Percentiles rank a stretch among this genome's conserved stretches.
Evolutionary conservation across 2,113 vertebrate species (phyloP).

Genomic region (Synodontis membranacea): DNA sequence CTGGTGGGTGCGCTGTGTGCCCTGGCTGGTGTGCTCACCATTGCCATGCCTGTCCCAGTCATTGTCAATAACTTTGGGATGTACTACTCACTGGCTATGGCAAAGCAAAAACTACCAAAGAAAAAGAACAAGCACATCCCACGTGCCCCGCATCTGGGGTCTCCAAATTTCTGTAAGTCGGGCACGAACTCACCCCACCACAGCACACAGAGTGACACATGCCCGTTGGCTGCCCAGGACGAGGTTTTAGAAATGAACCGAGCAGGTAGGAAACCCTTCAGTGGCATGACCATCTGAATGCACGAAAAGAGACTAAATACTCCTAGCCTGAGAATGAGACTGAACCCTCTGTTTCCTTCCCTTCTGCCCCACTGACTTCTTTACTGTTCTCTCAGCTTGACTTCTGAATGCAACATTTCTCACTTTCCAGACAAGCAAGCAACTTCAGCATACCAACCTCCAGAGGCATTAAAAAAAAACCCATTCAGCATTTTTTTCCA

Average conservation of each 20-base stretch:
- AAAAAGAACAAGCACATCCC: slow-evolving; percentile 96
- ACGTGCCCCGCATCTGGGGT: slow-evolving; percentile 86
- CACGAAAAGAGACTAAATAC: slow-evolving; percentile 40
- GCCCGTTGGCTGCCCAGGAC: slow-evolving; percentile 81
- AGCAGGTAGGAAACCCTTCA: slow-evolving; percentile 92
- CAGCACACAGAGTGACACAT: slow-evolving; percentile 91
- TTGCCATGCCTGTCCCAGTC: slow-evolving; percentile 91
- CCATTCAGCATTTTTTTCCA: slow-evolving; percentile 35
- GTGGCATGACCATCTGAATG: slow-evolving; percentile 75
- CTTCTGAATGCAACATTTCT: slow-evolving; percentile 44
- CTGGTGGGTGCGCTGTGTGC: slow-evolving; percentile 88
- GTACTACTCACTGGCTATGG: slow-evolving; percentile 95
- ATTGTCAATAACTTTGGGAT: slow-evolving; percentile 95
- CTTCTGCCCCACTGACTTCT: slow-evolving; percentile 32
- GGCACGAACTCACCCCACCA: slow-evolving; percentile 89
- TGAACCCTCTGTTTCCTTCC: slow-evolving; percentile 33
- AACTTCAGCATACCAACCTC: slow-evolving; percentile 39
- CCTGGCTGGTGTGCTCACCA: slow-evolving; percentile 86
- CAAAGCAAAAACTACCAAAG: slow-evolving; percentile 96
- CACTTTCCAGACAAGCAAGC: slow-evolving; percentile 41
- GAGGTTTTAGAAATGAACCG: slow-evolving; percentile 91
- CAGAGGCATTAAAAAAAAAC: slow-evolving; percentile 45
- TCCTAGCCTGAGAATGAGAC: slow-evolving; percentile 40
- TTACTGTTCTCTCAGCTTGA: slow-evolving; percentile 35
- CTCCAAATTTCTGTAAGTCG: slow-evolving; percentile 92